Evolutionary conservation across 2,888 invertebrate genomes (phyloP).

Genomic region (Melanostoma scalare): DNA sequence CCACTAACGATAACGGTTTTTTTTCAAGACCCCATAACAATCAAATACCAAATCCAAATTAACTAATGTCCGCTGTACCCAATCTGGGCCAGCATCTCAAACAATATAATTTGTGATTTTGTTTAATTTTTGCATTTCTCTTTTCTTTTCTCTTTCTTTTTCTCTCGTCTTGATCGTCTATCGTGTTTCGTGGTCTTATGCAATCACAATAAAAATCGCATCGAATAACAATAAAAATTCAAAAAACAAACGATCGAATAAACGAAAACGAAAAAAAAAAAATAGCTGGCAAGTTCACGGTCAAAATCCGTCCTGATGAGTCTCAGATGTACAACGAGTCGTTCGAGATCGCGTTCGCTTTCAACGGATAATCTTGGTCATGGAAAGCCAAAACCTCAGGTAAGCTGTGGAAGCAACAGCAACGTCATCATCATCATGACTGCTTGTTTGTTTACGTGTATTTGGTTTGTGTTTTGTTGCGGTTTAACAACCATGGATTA

Average conservation of each 20-base stretch:
- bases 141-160: constrained; percentile 55
- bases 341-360: constrained; percentile 76
- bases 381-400: constrained; percentile 60
- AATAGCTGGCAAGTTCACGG: constrained; percentile 76
- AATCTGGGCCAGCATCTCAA: neutral
- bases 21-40: too few species aligned
- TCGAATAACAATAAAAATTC: constrained; percentile 38
- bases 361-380: constrained; percentile 73
- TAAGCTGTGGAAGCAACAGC: constrained; percentile 42
- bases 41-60: too few species aligned
- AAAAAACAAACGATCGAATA: constrained; percentile 40
- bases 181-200: constrained; percentile 43
- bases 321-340: constrained; percentile 77
- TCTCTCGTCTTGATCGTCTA: constrained; percentile 34
- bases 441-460: constrained; percentile 44
- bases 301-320: constrained; percentile 78
- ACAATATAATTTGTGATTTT: constrained; percentile 24
- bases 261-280: constrained; percentile 39
- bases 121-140: constrained; percentile 44
- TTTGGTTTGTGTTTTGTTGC: constrained; percentile 34
- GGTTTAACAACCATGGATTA: constrained; percentile 46
- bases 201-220: constrained; percentile 49
- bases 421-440: constrained; percentile 36
- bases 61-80: too few species aligned
- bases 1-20: too few species aligned